These are phyloP conservation scores for Parapristionchus giblindavisi DNA, from an alignment of 2,888 invertebrate species.

Conservation along the genomic window DNA sequence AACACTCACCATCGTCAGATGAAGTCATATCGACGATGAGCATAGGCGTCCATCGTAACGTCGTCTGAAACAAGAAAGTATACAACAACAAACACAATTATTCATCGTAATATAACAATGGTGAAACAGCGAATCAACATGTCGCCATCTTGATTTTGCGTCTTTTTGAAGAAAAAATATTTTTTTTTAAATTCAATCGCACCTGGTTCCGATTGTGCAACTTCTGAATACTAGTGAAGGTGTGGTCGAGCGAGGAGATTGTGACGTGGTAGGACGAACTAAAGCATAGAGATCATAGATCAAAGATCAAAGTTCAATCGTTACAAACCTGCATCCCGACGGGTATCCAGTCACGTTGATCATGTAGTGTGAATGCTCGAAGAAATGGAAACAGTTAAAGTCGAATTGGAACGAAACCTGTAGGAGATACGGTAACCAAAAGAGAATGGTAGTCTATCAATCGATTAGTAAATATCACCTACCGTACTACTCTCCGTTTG, in stretches of 20 bases:
- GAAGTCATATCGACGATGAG: slow-evolving; percentile 50
- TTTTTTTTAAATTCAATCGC: neutral
- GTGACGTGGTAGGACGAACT: slow-evolving; percentile 45
- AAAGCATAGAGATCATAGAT: slow-evolving; percentile 21
- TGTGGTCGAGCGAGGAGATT: slow-evolving; percentile 44
- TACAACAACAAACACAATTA: too few species aligned
- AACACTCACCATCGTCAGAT: slow-evolving; percentile 34
- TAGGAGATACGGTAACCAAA: neutral
- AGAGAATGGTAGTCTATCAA: neutral
- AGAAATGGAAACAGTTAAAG: slow-evolving; percentile 59
- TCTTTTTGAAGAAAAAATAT: neutral
- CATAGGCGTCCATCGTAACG: slow-evolving; percentile 56
- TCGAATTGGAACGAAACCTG: slow-evolving; percentile 48
- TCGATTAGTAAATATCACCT: neutral
- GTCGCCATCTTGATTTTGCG: too few species aligned
- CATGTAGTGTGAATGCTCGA: slow-evolving; percentile 51
- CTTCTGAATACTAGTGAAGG: slow-evolving; percentile 42
- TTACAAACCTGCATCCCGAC: slow-evolving; percentile 50
- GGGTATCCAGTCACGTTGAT: slow-evolving; percentile 57
- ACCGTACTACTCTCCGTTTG: slow-evolving; percentile 36
- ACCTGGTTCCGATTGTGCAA: slow-evolving; percentile 13
- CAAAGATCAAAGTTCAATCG: neutral
- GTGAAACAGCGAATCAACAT: too few species aligned
- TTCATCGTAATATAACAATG: too few species aligned
- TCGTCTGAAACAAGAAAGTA: too few species aligned